Evolutionary conservation across 2,113 vertebrate species (phyloP), one percentile per base, ranked within the genome.

Genomic region (Lasiurus cinereus): DNA sequence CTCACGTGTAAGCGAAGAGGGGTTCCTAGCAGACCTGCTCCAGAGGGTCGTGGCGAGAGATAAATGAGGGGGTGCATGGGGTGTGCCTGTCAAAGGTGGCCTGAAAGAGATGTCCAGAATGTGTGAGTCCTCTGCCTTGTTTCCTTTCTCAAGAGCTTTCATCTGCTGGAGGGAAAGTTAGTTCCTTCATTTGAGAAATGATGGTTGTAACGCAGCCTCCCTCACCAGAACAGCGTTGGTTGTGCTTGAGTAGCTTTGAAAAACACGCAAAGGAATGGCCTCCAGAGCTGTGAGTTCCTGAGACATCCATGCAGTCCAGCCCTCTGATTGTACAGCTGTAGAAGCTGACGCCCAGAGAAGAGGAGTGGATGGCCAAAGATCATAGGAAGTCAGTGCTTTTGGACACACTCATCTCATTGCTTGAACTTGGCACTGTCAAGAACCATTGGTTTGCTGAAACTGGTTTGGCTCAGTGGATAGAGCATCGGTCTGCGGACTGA

Each of bases 61-160:
- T 46, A 39, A 78, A 67, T 22, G 70, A 36, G 14, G n/a, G 2
- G 54, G 39, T 14, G 0, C 1, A 2, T 67, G 46, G 11, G 46
- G 78, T 5, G 24, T 24, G 33, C n/a, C 29, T 56, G 64, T 43
- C 31, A 50, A 19, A 54, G 22, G 54, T 15, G 39, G 73, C 19
- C 8, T 0, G 0, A 19, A 50, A 46, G 24, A 79, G 70, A 8
- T 0, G 10, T 36, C 50, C 56, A 36, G 18, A 43, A n/a, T 11
- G 22, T 10, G 1, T 7, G 43, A 5, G 39, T 50, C 39, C n/a
- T 27, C 36, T 16, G 54, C 39, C 43, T 84, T 21, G 6, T 74
- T 76, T 88, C 59, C 66, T 56, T 85, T 88, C 67, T 83, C 46
- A 72, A 77, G 74, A 67, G 36, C 13, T 77, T 82, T 82, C 74